Conservation (phyloP, 2,797 vertebrate genomes). For the Danio kyathit region DNA sequence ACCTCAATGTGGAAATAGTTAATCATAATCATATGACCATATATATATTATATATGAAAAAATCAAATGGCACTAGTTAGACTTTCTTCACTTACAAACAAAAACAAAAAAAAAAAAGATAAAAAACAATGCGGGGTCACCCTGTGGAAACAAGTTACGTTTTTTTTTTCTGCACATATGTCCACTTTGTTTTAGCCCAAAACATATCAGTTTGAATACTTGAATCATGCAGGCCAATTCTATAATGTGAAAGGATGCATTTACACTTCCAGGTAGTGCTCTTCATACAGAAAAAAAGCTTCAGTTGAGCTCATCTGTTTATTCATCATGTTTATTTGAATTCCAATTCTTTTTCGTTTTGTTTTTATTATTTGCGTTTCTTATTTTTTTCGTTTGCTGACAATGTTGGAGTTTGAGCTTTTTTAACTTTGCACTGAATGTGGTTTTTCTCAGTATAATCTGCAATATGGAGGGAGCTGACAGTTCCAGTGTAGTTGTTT, state of each 20-base stretch:
- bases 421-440: slow-evolving; percentile 97
- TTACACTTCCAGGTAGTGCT: slow-evolving; percentile 98
- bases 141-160: slow-evolving; percentile 94
- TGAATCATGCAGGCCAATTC: slow-evolving; percentile 99
- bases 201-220: slow-evolving; percentile 99
- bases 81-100: slow-evolving; percentile 89
- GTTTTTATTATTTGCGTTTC: slow-evolving; percentile 72
- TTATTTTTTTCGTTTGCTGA: slow-evolving; percentile 76
- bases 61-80: slow-evolving; percentile 90
- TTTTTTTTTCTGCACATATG: slow-evolving; percentile 95
- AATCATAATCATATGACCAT: slow-evolving; percentile 70
- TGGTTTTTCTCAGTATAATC: slow-evolving; percentile 88
- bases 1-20: slow-evolving; percentile 83
- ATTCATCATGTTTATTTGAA: slow-evolving; percentile 90
- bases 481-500: slow-evolving; percentile 95
- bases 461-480: slow-evolving; percentile 88
- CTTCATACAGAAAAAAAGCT: slow-evolving; percentile 86
- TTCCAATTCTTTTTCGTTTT: slow-evolving; percentile 82
- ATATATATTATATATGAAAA: slow-evolving; percentile 57
- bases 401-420: slow-evolving; percentile 92
- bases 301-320: slow-evolving; percentile 92
- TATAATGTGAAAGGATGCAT: slow-evolving; percentile 99
- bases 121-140: slow-evolving; percentile 79
- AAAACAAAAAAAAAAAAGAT: slow-evolving; percentile 71
- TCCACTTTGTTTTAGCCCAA: slow-evolving; percentile 99